Conservation (phyloP, 2,797 vertebrate species). For the Gallinago stenura region DNA sequence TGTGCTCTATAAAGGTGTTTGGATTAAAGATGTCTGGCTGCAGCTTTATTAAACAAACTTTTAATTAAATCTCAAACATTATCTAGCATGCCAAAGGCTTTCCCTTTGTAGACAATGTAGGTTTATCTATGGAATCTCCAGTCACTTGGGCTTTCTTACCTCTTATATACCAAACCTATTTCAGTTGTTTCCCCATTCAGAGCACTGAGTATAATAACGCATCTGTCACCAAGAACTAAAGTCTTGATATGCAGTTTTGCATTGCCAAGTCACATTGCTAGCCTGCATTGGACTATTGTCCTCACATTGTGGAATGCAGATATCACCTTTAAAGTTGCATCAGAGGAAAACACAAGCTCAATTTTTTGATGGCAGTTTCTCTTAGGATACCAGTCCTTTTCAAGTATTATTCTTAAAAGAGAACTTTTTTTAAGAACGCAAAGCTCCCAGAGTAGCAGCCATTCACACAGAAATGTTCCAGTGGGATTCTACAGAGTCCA, state of each 20-base stretch:
- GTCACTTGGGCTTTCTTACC: not conserved
- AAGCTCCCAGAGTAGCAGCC: not conserved
- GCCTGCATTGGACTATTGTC: not conserved
- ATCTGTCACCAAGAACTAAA: not conserved
- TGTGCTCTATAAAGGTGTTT: conserved; percentile 25
- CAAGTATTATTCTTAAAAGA: not conserved
- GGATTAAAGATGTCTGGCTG: conserved; percentile 56
- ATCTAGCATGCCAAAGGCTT: conserved; percentile 16
- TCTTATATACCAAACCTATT: not conserved
- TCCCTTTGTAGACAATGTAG: not conserved
- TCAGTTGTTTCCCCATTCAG: not conserved
- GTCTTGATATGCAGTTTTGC: not conserved
- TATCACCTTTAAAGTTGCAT: not conserved
- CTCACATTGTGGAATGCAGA: not conserved
- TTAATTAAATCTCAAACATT: conserved; percentile 63
- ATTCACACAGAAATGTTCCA: not conserved
- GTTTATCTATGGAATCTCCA: conserved; percentile 53
- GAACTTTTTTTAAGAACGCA: not conserved
- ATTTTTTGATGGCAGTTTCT: not conserved
- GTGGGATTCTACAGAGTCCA: not conserved
- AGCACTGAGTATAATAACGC: not conserved
- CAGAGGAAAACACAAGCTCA: not conserved
- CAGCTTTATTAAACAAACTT: conserved; percentile 57
- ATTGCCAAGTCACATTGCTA: not conserved
- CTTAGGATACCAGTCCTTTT: not conserved